These are phyloP conservation scores for Eulemur rufifrons DNA, from an alignment of 2,113 vertebrate genomes.

Conservation along the genomic window DNA sequence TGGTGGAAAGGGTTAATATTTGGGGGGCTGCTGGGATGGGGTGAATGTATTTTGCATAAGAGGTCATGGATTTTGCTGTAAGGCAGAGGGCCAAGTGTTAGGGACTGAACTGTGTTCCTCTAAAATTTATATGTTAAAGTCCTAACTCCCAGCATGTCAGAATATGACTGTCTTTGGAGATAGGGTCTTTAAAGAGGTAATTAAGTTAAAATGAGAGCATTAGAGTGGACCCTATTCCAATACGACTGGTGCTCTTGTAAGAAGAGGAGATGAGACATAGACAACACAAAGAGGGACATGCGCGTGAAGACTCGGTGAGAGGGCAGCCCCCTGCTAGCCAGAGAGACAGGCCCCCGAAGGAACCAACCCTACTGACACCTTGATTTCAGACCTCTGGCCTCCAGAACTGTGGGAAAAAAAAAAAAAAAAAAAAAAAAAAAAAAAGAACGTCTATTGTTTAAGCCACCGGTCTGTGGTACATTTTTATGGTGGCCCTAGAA, in stretches of 20 bases:
- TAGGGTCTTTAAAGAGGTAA: neutral
- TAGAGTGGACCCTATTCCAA: neutral
- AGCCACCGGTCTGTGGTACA: neutral
- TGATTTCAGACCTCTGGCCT: neutral
- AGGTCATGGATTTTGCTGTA: neutral
- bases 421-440: neutral
- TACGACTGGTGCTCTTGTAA: neutral
- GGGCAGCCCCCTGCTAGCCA: fast-evolving
- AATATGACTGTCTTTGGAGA: neutral
- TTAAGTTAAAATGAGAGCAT: neutral
- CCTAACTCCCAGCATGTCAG: neutral
- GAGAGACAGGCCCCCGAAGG: neutral
- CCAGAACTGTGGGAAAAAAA: neutral
- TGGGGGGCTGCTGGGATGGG: neutral
- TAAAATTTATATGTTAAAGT: neutral
- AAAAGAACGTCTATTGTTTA: neutral
- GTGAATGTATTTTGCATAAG: neutral
- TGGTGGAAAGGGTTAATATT: neutral
- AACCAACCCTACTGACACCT: neutral
- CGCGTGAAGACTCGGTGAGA: neutral
- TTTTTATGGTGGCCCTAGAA: neutral
- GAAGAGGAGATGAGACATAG: neutral
- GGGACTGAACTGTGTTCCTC: neutral
- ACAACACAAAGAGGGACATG: no score
- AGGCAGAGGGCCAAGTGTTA: neutral